phyloP scores from a whole-genome alignment of 2,113 vertebrate species.

The Indicator maculatus region DNA sequence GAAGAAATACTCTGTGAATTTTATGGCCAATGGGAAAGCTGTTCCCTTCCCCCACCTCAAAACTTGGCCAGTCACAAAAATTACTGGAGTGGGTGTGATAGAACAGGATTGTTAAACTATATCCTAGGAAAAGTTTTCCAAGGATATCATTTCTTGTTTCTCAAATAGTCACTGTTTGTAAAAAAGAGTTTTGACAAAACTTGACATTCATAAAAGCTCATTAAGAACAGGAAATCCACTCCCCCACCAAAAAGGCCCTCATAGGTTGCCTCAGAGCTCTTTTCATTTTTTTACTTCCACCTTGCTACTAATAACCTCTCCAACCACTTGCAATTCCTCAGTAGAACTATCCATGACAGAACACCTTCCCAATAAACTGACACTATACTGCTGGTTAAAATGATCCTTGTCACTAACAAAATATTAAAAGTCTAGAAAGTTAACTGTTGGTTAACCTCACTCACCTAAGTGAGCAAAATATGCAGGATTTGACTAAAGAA shows the following conservation, averaged over 20 bases:
- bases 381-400: neutral
- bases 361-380: neutral
- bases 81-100: neutral
- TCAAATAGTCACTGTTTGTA: neutral
- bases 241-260: neutral
- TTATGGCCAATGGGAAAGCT: conserved; percentile 56
- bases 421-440: neutral
- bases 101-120: neutral
- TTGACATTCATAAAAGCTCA: neutral
- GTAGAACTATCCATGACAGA: neutral
- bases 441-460: neutral
- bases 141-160: neutral
- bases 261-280: conserved; percentile 9
- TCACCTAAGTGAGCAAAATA: neutral
- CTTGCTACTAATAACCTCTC: neutral
- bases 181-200: neutral
- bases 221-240: neutral
- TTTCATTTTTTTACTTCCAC: neutral
- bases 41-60: conserved; percentile 57
- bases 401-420: neutral
- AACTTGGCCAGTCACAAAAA: conserved; percentile 56
- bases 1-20: conserved; percentile 68
- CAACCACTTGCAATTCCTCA: neutral
- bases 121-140: neutral
- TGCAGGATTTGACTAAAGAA: neutral